Conservation (phyloP, 1,140 invertebrate genomes). For the Hycleus phaleratus region DNA sequence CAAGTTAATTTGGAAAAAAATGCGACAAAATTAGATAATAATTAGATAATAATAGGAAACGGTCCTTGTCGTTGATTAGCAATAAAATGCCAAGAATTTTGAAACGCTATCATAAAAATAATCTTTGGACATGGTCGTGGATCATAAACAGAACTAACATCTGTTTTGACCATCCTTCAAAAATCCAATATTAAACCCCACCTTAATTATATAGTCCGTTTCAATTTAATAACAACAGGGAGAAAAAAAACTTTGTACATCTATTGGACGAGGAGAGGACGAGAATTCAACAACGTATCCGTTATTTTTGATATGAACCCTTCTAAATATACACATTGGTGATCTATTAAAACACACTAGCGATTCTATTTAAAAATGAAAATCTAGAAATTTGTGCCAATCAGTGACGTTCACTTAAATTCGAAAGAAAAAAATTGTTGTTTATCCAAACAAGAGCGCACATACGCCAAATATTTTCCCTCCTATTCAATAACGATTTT, state of each 20-base stretch:
- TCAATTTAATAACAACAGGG: no score
- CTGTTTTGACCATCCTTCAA: constrained; percentile 19
- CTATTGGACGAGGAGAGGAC: no score
- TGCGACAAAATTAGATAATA: no score
- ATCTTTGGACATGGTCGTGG: constrained; percentile 2
- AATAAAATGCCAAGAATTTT: constrained; percentile 4
- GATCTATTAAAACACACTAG: constrained; percentile 22
- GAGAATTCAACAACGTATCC: constrained; percentile 1
- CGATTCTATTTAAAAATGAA: constrained; percentile 18
- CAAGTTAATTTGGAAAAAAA: no score
- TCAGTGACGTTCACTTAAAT: constrained; percentile 13
- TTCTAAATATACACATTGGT: constrained; percentile 18
- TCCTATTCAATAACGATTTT: no score
- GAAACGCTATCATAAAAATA: constrained; percentile 9
- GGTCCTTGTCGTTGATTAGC: constrained; percentile 2
- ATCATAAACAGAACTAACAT: constrained; percentile 12
- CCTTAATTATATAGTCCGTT: constrained; percentile 12
- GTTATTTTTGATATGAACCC: constrained; percentile 22
- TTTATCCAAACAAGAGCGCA: not conserved
- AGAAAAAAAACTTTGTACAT: no score
- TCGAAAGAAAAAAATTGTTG: not conserved
- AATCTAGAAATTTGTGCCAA: constrained; percentile 18
- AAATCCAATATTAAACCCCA: constrained; percentile 5
- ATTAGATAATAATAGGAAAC: no score
- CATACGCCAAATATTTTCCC: no score